Evolutionary conservation across 2,888 invertebrate genomes (phyloP), one percentile per base, ranked within the genome.

Genomic region (Megamerina dolium): DNA sequence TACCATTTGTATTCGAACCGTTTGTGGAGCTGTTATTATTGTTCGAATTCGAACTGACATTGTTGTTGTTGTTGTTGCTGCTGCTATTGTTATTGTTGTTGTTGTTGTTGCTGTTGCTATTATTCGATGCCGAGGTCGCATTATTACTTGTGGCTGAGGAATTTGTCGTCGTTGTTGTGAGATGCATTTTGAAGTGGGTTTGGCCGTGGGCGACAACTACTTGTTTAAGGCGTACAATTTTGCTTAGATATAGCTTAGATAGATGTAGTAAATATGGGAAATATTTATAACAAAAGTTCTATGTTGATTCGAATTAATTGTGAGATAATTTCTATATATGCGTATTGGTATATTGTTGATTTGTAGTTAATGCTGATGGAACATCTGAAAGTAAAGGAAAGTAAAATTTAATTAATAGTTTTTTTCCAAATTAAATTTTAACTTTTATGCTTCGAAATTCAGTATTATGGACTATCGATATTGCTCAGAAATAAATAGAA

Each of bases 1-100:
- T 58, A 50, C 56, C 66, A 55, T 59, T 66, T 51, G 61, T 61
- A 49, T 57, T 64, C 47, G 52, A 54, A 53, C 55, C 57, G 44
- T 48, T 59, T 38, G 52, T 59, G 29, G 48, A 78, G 61, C 80
- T 77, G 66, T 79, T 77, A 40, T 72, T 71, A 29, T 53, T 48
- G 37, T 58, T 54, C 36, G 47, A 53, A 20, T 54, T 55, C 39
- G 41, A 48, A 41, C 55, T 53, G 39, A 56, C 57, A 44, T 56
- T 59, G 43, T 55, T 63, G 50, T 54, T 57, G 43, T 50, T 57
- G 63, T 81, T 78, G 66, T 79, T 78, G 49, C 73, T 73, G 34
- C 57, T 60, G 20, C 54, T 51, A 35, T 54, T 60, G 41, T 57
- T 60, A 41, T 54, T 58, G 48, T 55, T 61, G 52, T 57, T 62